phyloP scores from a whole-genome alignment of 2,113 vertebrate species.

The Zapornia atra region DNA sequence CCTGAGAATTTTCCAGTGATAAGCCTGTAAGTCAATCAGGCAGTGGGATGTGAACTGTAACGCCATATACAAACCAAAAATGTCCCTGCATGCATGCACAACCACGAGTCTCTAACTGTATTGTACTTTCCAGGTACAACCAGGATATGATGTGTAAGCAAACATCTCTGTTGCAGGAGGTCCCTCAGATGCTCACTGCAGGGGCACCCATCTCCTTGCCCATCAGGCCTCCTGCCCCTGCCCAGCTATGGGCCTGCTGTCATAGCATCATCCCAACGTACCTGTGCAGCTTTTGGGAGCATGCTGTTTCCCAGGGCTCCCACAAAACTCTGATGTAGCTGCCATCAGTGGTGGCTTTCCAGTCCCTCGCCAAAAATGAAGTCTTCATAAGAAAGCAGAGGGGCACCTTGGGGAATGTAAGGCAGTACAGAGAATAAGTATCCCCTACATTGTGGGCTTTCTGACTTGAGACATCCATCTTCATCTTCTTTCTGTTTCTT shows the following conservation, averaged over 20 bases:
- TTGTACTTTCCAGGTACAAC: neutral
- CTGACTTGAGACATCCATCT: neutral
- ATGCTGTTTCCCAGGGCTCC: neutral
- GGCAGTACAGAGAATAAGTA: neutral
- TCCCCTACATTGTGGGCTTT: neutral
- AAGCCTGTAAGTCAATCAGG: neutral
- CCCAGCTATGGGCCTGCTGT: fast-evolving
- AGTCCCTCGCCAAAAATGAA: neutral
- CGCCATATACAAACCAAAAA: neutral
- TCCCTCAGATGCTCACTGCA: neutral
- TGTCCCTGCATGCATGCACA: neutral
- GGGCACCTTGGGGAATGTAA: neutral
- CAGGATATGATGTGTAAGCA: neutral
- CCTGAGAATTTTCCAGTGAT: neutral
- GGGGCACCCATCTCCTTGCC: neutral
- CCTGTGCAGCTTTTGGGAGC: neutral
- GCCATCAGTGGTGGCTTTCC: neutral
- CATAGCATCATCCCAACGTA: neutral
- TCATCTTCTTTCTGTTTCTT: neutral
- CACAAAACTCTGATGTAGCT: neutral
- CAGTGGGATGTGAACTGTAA: neutral
- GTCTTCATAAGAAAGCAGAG: neutral
- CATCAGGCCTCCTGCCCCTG: neutral
- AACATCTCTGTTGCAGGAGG: neutral
- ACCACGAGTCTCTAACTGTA: fast-evolving